Percentiles rank a stretch among this genome's conserved stretches.
Evolutionary conservation across 1,140 invertebrate genomes (phyloP).

Genomic region (Sycobia sp.): DNA sequence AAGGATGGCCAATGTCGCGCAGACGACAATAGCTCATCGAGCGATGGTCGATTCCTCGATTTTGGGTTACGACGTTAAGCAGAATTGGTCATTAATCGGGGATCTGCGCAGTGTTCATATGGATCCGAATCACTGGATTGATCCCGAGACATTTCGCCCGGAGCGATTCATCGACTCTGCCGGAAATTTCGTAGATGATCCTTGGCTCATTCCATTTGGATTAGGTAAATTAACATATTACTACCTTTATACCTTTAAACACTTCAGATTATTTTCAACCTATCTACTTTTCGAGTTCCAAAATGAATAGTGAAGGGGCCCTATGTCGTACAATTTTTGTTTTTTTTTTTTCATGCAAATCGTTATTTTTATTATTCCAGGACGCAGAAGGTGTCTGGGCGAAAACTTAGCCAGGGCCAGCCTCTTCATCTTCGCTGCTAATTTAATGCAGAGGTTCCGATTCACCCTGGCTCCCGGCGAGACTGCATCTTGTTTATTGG

Average conservation of each 20-base stretch:
- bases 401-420: slow-evolving; percentile 58
- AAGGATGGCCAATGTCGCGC: slow-evolving; percentile 59
- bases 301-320: no score
- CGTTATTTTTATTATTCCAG: no score
- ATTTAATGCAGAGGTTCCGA: slow-evolving; percentile 55
- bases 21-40: slow-evolving; percentile 57
- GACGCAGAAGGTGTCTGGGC: slow-evolving; percentile 56
- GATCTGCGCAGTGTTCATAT: slow-evolving; percentile 56
- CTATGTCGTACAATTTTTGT: no score
- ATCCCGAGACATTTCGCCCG: slow-evolving; percentile 66
- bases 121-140: slow-evolving; percentile 62
- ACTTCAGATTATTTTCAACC: no score
- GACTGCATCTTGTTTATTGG: slow-evolving; percentile 42
- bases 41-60: slow-evolving; percentile 51
- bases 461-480: slow-evolving; percentile 47
- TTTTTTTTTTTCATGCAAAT: no score
- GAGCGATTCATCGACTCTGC: slow-evolving; percentile 64
- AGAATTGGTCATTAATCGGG: slow-evolving; percentile 54
- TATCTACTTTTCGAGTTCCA: no score
- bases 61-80: slow-evolving; percentile 60
- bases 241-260: no score
- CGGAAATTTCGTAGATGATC: slow-evolving; percentile 58
- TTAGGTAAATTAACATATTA: no score
- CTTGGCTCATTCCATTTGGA: slow-evolving; percentile 63
- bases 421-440: slow-evolving; percentile 56